Base-by-base conservation (phyloP, 2,113 vertebrate genomes). In the Notothenia rossii region DNA sequence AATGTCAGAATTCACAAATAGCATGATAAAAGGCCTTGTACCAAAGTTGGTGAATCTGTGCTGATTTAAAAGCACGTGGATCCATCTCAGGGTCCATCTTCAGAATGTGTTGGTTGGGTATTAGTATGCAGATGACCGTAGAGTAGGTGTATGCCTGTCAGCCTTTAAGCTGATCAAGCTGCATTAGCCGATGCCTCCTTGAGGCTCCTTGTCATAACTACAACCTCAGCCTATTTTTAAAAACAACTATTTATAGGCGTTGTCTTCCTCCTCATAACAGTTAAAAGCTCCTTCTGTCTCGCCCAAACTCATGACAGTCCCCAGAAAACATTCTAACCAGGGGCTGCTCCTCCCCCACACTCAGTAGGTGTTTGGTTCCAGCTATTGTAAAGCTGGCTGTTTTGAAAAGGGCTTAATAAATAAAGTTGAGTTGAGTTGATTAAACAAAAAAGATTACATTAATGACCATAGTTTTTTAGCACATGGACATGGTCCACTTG, bases 101-200 rank as follows among this genome's bases (percentile, higher is more conserved):
- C 17, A 22, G 49, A 3, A 40, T 36, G 64, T 62, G 64, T 55
- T 5, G 51, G 70, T 22, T 14, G 33, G 43, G 53, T 74, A 53
- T 0, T 25, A 43, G 48, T 25, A n/a, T 53, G 22, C 11, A 54
- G 63, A 13, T 54, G 48, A 58, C 10, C 49, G 72, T 77, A 58
- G 12, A 45, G 72, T 77, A 49, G 72, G 61, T 83, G 67, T 65
- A 7, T 20, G 50, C 77, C 65, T 72, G 66, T 88, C 64, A 89
- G 70, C 75, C 83, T 79, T 78, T 90, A 90, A 94, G 89, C 87
- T 84, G 84, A 89, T 93, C 75, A 88, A 84, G 83, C 75, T 67
- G 89, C 75, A 88, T 93, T 88, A 54, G 60, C 55, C 53, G 53
- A 77, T 64, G 58, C 75, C 0, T 69, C 63, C 74, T 58, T 59